Evolutionary conservation across 1,140 invertebrate species (phyloP).

Genomic region (Antheraea mylitta): DNA sequence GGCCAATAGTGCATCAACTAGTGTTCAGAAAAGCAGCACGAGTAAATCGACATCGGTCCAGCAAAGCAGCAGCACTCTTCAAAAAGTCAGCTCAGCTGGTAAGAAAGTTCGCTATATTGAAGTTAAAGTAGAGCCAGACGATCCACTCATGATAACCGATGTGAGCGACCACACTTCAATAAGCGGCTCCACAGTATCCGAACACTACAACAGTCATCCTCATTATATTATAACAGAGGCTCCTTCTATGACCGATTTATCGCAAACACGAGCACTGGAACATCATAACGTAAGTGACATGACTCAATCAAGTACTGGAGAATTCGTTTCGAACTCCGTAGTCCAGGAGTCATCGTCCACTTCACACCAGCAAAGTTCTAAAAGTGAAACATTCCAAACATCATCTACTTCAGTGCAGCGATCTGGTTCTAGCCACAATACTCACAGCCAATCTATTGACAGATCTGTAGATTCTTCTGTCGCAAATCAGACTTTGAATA

Average conservation of each 20-base stretch:
- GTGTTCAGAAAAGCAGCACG: slow-evolving; percentile 65
- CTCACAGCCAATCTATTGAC: slow-evolving; percentile 30
- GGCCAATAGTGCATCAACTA: slow-evolving; percentile 62
- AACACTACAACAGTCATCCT: slow-evolving; percentile 74
- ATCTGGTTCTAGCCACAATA: slow-evolving; percentile 60
- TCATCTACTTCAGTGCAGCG: slow-evolving; percentile 68
- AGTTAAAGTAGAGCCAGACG: slow-evolving; percentile 77
- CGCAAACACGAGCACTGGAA: slow-evolving; percentile 54
- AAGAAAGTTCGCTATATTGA: slow-evolving; percentile 77
- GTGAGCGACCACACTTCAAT: slow-evolving; percentile 69
- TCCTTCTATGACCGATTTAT: slow-evolving; percentile 70
- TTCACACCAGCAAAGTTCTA: slow-evolving; percentile 66
- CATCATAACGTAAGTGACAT: slow-evolving; percentile 71
- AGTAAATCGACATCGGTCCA: slow-evolving; percentile 64
- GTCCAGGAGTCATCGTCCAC: slow-evolving; percentile 57
- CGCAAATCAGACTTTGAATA: slow-evolving; percentile 65
- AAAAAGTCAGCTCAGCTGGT: slow-evolving; percentile 69
- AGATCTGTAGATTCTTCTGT: slow-evolving; percentile 31
- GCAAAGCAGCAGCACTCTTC: slow-evolving; percentile 62
- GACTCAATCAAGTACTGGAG: slow-evolving; percentile 64
- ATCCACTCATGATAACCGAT: slow-evolving; percentile 77
- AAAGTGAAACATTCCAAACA: slow-evolving; percentile 64
- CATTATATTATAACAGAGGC: slow-evolving; percentile 78
- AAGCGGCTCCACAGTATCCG: slow-evolving; percentile 72
- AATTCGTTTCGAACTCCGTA: slow-evolving; percentile 65